These are phyloP conservation scores for Heloderma charlesbogerti DNA, from an alignment of 2,113 vertebrate genomes.

Conservation along the genomic window DNA sequence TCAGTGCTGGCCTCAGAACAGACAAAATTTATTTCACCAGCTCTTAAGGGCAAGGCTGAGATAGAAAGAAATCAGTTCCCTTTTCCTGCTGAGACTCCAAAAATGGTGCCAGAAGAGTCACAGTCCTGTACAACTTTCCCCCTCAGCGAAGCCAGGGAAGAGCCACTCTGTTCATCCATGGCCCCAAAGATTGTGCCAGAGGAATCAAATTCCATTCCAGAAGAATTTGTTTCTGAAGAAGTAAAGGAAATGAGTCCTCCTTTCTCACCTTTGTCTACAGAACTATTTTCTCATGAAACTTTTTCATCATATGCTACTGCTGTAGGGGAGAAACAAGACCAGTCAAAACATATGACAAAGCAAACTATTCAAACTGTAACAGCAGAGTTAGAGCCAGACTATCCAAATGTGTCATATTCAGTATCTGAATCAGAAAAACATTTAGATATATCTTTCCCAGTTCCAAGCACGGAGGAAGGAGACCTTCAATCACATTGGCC, in stretches of 20 bases:
- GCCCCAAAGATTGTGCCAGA: background rate
- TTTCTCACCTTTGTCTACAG: background rate
- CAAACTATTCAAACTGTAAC: background rate
- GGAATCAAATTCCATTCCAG: background rate
- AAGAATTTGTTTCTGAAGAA: background rate
- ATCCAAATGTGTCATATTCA: too few relatives aligned
- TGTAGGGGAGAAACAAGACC: slow-evolving; percentile 20
- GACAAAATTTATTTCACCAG: background rate
- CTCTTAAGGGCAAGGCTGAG: background rate
- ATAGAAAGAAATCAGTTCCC: background rate
- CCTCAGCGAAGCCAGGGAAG: background rate
- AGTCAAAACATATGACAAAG: background rate
- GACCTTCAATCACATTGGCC: background rate
- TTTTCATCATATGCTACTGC: background rate
- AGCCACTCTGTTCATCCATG: background rate
- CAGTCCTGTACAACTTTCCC: background rate
- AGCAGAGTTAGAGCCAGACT: background rate
- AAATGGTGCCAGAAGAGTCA: background rate
- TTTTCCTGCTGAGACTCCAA: background rate
- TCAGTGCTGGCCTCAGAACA: background rate
- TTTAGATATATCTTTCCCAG: background rate
- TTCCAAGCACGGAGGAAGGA: background rate
- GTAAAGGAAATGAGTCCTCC: background rate
- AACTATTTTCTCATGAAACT: background rate
- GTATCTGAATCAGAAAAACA: background rate